Evolutionary conservation across 35 echinoderm and acorn worm genomes (phyloP).

Genomic region (Apostichopus parvimensis): DNA sequence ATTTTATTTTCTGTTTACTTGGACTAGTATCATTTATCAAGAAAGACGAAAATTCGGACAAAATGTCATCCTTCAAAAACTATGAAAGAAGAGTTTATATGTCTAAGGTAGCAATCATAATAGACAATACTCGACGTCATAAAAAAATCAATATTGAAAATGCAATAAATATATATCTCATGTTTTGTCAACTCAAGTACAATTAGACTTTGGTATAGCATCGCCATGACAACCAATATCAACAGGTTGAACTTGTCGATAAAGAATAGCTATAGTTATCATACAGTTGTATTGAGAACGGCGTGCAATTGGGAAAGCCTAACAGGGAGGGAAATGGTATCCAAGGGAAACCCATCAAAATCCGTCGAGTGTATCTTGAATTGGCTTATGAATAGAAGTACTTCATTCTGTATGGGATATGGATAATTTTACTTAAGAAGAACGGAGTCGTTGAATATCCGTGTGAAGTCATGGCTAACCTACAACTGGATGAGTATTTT

Average conservation of each 20-base stretch:
- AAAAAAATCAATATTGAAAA: neutral
- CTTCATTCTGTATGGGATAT: too few species aligned
- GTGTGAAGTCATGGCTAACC: neutral
- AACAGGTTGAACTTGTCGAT: neutral
- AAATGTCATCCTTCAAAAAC: too few species aligned
- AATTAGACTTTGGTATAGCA: slow-evolving; percentile 18
- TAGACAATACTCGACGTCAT: too few species aligned
- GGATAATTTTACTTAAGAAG: too few species aligned
- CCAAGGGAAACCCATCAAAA: neutral
- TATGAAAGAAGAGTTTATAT: too few species aligned
- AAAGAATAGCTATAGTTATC: neutral
- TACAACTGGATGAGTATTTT: slow-evolving; percentile 42
- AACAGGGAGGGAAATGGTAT: neutral
- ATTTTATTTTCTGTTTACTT: too few species aligned
- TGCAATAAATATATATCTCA: neutral
- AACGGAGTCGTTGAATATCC: neutral
- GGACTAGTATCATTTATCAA: too few species aligned
- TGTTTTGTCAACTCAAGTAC: neutral
- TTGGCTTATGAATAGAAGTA: neutral
- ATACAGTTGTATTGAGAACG: too few species aligned
- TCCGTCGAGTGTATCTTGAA: neutral
- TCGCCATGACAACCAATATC: slow-evolving; percentile 17
- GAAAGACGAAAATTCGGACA: too few species aligned
- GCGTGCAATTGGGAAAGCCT: neutral
- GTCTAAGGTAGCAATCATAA: too few species aligned